Base-by-base conservation (phyloP, 2,888 invertebrate genomes). In the Drosophila longiperda region DNA sequence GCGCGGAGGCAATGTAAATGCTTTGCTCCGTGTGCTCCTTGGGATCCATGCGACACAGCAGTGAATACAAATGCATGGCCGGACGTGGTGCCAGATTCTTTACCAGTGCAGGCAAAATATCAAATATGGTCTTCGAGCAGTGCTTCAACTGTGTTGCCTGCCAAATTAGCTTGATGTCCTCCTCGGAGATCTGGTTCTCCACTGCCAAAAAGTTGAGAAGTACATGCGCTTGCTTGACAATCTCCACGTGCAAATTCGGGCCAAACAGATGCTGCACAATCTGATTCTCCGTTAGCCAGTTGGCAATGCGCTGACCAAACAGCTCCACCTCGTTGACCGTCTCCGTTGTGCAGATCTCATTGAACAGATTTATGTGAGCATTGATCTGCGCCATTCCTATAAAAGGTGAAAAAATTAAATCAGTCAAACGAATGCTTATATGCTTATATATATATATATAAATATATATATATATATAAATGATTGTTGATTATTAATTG, bases 211-310 rank as follows among this genome's bases (percentile, higher is more conserved):
- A 98, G 93, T 98, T 98, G 57, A 98, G 94, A 75, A 98, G 97
- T 87, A 98, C 96, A 93, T 98, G 98, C 78, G 98, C 98, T 49
- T 98, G 98, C 92, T 99, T 99, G 74, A 99, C 98, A 17, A 98
- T 95, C 84, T 99, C 99, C 48, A 98, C 98, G 93, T 99, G 99
- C 80, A 98, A 94, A 94, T 99, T 99, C 36, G 99, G 99, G n/a
- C 99, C 98, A 94, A 98, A 99, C 69, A 99, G 96, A 92, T 98
- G 98, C 86, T 98, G 96, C 81, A 98, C 97, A 74, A 99, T 98
- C 92, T 97, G 97, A 92, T 98, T 97, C 78, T 95, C 95, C 0
- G 97, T 96, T 26, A 99, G 94, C 98, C 98, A 99, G 79, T 96
- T 95, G 0, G 97, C 97, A 80, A 99, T 94, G 81, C 95, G 96